These are phyloP conservation scores for Strix uralensis DNA, from an alignment of 2,113 vertebrate species.

Conservation along the genomic window DNA sequence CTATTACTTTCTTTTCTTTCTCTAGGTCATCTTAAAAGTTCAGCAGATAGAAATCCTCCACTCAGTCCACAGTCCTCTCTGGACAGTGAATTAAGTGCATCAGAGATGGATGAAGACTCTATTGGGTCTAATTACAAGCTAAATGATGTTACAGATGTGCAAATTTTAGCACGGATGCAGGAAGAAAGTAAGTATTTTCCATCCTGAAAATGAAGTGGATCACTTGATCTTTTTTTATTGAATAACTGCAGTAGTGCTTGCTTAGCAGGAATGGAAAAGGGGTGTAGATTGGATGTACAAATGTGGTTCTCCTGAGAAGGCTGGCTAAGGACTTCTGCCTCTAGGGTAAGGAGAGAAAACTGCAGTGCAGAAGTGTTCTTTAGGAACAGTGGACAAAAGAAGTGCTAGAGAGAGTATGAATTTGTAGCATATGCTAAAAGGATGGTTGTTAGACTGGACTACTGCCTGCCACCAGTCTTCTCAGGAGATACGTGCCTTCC, in stretches of 20 bases:
- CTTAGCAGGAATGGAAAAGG: neutral
- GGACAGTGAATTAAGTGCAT: constrained; percentile 98
- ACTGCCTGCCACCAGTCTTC: neutral
- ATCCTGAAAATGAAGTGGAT: neutral
- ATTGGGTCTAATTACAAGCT: constrained; percentile 97
- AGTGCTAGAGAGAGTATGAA: neutral
- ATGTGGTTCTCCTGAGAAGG: neutral
- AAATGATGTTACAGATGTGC: constrained; percentile 97
- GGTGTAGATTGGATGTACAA: neutral
- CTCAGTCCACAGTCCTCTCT: constrained; percentile 95
- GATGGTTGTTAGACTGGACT: neutral
- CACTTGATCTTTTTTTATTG: neutral
- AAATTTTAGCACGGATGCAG: constrained; percentile 98
- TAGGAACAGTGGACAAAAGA: neutral
- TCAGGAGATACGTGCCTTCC: neutral
- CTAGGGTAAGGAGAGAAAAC: neutral
- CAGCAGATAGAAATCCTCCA: constrained; percentile 87
- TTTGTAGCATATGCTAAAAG: neutral
- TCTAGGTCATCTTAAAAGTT: constrained; percentile 84
- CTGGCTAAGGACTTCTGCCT: neutral
- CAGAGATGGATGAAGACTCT: constrained; percentile 98
- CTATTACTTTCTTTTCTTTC: constrained; percentile 13
- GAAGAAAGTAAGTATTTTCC: constrained; percentile 91
- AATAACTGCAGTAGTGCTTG: neutral
- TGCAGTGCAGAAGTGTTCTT: neutral